Evolutionary conservation across 2,113 vertebrate genomes (phyloP).

Genomic region (Aldabrachelys gigantea): DNA sequence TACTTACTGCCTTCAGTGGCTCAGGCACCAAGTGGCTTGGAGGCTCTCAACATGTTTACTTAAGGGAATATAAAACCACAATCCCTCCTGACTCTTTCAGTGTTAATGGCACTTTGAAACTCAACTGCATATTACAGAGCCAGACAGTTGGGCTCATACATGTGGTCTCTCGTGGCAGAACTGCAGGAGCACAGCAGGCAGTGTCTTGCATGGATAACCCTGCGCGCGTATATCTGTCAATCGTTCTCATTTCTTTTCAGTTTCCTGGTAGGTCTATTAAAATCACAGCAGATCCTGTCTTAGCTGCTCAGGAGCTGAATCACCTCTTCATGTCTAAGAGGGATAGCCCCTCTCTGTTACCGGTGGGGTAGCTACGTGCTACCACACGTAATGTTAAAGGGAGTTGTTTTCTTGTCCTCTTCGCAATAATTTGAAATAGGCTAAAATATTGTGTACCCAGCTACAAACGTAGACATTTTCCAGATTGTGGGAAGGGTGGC

Average conservation of each 20-base stretch:
- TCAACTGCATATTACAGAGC: conserved; percentile 4
- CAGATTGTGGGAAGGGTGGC: conserved; percentile 62
- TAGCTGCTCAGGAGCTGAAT: conserved; percentile 59
- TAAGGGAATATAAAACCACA: conserved; percentile 9
- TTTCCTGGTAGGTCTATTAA: conserved; percentile 18
- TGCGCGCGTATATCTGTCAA: not conserved
- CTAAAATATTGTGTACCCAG: conserved; percentile 58
- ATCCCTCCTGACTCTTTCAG: conserved; percentile 49
- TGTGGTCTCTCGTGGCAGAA: conserved; percentile 34
- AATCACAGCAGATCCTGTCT: conserved; percentile 48
- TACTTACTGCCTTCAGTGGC: conserved; percentile 54
- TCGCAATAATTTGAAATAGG: not conserved
- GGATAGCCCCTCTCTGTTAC: conserved; percentile 56
- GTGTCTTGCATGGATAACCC: not conserved
- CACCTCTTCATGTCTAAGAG: conserved; percentile 67
- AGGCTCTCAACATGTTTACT: conserved; percentile 67
- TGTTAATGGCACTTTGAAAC: conserved; percentile 59
- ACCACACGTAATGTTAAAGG: conserved; percentile 1
- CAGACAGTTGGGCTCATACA: conserved; percentile 9
- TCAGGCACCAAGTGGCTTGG: not conserved
- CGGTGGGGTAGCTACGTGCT: conserved; percentile 22
- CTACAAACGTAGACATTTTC: conserved; percentile 53
- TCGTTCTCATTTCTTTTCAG: conserved; percentile 57
- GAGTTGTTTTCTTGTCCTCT: conserved; percentile 41
- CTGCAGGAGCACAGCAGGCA: not conserved